phyloP scores from a whole-genome alignment of 2,113 vertebrate species.

The Ovibos moschatus region DNA sequence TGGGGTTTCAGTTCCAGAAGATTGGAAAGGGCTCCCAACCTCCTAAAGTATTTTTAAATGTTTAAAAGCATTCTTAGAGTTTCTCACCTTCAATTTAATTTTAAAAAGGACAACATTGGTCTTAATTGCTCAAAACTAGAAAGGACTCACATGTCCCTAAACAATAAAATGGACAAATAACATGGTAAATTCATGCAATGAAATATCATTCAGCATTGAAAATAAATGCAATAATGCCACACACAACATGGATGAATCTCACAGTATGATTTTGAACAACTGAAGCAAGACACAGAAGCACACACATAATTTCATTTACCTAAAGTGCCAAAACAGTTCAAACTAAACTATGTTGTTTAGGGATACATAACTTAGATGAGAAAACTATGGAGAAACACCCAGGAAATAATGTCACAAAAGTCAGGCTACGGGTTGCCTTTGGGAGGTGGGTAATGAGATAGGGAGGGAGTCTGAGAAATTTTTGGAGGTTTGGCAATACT shows the following conservation, averaged over 20 bases:
- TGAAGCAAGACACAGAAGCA: neutral
- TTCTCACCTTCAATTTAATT: neutral
- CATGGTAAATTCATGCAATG: neutral
- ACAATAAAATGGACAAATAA: neutral
- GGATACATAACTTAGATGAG: neutral
- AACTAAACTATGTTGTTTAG: neutral
- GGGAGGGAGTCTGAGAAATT: neutral
- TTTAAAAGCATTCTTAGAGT: slow-evolving; percentile 26
- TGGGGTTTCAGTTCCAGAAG: neutral
- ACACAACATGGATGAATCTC: neutral
- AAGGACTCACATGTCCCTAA: neutral
- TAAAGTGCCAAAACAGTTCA: neutral
- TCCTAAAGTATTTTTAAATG: neutral
- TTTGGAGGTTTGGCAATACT: neutral
- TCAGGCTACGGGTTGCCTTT: neutral
- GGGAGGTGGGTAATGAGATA: neutral
- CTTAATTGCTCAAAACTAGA: neutral
- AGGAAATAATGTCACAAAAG: neutral
- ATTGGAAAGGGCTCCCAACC: neutral
- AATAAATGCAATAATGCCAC: neutral
- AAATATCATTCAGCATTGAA: slow-evolving; percentile 14
- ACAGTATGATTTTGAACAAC: slow-evolving; percentile 9
- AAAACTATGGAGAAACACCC: neutral
- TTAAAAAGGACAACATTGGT: neutral
- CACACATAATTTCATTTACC: neutral